A percentile compares a stretch with the other conserved stretches of the same genome.
Conservation (phyloP, 2,113 vertebrate species). For the Seriola quinqueradiata region DNA sequence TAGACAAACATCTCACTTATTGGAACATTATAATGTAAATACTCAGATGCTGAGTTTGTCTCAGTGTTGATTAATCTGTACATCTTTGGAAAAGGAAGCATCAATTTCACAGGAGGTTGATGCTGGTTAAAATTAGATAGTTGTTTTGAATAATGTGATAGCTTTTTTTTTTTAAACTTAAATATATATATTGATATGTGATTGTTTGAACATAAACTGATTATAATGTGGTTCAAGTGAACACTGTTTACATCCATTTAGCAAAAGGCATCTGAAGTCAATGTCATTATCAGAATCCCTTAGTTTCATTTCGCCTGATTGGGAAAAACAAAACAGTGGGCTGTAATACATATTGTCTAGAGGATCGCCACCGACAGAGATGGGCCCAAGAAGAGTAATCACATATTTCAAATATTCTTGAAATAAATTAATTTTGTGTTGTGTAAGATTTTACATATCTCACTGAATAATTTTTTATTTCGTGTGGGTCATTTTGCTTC, state of each 20-base stretch:
- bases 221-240: conserved; percentile 86
- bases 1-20: conserved; percentile 75
- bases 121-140: conserved; percentile 60
- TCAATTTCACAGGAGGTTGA: conserved; percentile 56
- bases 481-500: background rate
- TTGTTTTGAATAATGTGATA: conserved; percentile 69
- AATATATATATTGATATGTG: conserved; percentile 87
- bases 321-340: conserved; percentile 13
- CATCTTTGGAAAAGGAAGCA: conserved; percentile 73
- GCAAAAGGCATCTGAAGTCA: conserved; percentile 48
- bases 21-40: conserved; percentile 92
- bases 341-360: conserved; percentile 39
- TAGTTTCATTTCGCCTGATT: conserved; percentile 18
- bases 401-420: conserved; percentile 61
- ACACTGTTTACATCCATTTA: conserved; percentile 71
- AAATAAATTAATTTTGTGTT: conserved; percentile 77
- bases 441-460: conserved; percentile 18
- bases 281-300: conserved; percentile 39
- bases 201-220: conserved; percentile 89
- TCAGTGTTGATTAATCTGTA: conserved; percentile 88
- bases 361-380: conserved; percentile 18
- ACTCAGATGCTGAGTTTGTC: conserved; percentile 90
- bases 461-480: background rate
- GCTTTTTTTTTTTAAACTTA: conserved; percentile 76
- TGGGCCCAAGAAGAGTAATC: conserved; percentile 16